Evolutionary conservation across 1,140 invertebrate species (phyloP).

Genomic region (Euglossa dilemma): DNA sequence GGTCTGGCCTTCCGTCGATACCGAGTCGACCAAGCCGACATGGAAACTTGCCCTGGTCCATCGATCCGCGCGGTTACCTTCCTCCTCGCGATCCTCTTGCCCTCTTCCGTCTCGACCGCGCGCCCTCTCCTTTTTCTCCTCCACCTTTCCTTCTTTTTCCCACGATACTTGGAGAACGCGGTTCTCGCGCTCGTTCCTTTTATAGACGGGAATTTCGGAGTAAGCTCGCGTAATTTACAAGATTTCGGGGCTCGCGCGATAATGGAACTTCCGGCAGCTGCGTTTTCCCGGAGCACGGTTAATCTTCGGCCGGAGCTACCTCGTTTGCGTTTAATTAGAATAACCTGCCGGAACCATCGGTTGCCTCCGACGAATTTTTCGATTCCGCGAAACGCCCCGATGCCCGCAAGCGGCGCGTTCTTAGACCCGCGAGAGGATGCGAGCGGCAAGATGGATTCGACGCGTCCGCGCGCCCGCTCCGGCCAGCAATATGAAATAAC

Average conservation of each 20-base stretch:
- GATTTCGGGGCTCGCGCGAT: constrained; percentile 49
- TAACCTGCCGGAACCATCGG: neutral
- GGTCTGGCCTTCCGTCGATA: constrained; percentile 56
- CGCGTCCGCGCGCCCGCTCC: neutral
- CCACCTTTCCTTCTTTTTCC: neutral
- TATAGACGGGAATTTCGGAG: constrained; percentile 16
- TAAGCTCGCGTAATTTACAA: constrained; percentile 60
- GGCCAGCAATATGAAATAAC: constrained; percentile 34
- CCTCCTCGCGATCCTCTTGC: neutral
- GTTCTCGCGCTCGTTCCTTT: neutral
- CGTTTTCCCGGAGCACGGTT: neutral
- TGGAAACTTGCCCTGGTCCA: constrained; percentile 58
- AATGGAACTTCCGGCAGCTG: constrained; percentile 43
- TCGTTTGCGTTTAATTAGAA: neutral
- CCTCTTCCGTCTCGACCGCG: neutral
- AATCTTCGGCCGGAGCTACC: neutral
- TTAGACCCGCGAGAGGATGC: neutral
- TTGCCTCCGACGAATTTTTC: neutral
- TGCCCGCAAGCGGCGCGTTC: too few relatives aligned
- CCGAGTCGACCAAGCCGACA: constrained; percentile 42
- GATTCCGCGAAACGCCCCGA: too few relatives aligned
- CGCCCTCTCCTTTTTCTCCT: neutral
- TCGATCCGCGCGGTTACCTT: constrained; percentile 24
- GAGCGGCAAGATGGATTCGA: too few relatives aligned
- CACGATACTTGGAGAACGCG: neutral